These are phyloP conservation scores for Bombyx huttoni DNA, from an alignment of 2,888 invertebrate species.

Conservation along the genomic window DNA sequence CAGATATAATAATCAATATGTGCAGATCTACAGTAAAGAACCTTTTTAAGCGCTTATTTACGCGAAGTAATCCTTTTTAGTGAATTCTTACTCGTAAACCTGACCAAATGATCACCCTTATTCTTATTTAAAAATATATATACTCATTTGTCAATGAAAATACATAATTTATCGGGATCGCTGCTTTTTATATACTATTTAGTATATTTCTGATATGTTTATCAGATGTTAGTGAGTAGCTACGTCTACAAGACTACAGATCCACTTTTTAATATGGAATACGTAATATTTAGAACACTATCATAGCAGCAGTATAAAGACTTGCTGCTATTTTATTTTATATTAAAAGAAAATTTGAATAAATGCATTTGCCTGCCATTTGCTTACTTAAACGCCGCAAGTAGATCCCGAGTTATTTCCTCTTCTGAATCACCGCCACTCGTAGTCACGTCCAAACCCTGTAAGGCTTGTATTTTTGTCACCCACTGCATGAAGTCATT, in stretches of 20 bases:
- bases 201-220: too few relatives aligned
- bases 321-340: too few relatives aligned
- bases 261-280: too few relatives aligned
- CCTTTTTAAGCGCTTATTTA: background rate
- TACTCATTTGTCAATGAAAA: background rate
- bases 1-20: background rate
- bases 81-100: background rate
- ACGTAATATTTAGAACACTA: too few relatives aligned
- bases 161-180: too few relatives aligned
- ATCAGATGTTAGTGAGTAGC: too few relatives aligned
- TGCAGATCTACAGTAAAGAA: background rate
- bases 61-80: background rate
- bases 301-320: too few relatives aligned
- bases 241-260: too few relatives aligned
- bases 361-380: background rate
- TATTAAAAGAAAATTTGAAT: too few relatives aligned
- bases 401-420: slow-evolving; percentile 82
- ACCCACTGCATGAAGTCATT: slow-evolving; percentile 86
- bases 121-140: background rate
- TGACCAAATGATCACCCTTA: background rate
- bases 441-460: slow-evolving; percentile 71
- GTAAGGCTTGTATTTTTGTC: slow-evolving; percentile 79
- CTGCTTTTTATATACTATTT: too few relatives aligned
- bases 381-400: slow-evolving; percentile 84
- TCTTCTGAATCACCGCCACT: slow-evolving; percentile 72